Evolutionary conservation across 2,113 vertebrate species (phyloP), one percentile per base, ranked within the genome.

Genomic region (Menidia beryllina): DNA sequence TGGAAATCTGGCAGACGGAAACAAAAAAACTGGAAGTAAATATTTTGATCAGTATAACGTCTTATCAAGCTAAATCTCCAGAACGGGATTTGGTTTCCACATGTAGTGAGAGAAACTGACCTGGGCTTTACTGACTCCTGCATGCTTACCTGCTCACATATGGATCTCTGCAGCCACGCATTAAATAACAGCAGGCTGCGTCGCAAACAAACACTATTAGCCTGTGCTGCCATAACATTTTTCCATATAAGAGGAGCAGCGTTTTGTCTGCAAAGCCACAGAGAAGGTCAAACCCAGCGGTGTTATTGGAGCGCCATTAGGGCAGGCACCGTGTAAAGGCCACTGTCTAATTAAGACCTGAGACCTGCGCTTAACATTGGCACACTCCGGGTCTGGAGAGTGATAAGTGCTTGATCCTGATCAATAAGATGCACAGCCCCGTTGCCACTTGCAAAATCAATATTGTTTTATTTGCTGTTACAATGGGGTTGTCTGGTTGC

Each of bases 391-490:
- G 89, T 86, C 88, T 84, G 88, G 77, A 89, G 92, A 92, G 89
- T 94, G 92, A 93, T 93, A 93, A 91, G 92, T 91, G 89, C 90
- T 91, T 86, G 91, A 91, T 91, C 88, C 89, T 89, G 89, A 94
- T 94, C 93, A 92, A 94, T 94, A 92, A 76, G 78, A 90, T 89
- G 86, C 93, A 91, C 89, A 88, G 80, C 72, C 80, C 86, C 65
- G 66, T 92, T 90, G 87, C 89, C 86, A 91, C 88, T 91, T 82
- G 88, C 81, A 84, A 88, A 93, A 93, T 94, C 93, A 92, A 94
- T 94, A 93, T 89, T 92, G 91, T 93, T 93, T 94, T 93, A 93
- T 94, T 93, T 92, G 90, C 91, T 91, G 89, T 92, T 92, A 93
- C 92, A 94, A 91, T 90, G 73, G 91, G 87, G 88, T 91, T 88